Evolutionary conservation across 2,797 vertebrate species (phyloP), one percentile per base, ranked within the genome.

Genomic region (Tamandua tetradactyla): DNA sequence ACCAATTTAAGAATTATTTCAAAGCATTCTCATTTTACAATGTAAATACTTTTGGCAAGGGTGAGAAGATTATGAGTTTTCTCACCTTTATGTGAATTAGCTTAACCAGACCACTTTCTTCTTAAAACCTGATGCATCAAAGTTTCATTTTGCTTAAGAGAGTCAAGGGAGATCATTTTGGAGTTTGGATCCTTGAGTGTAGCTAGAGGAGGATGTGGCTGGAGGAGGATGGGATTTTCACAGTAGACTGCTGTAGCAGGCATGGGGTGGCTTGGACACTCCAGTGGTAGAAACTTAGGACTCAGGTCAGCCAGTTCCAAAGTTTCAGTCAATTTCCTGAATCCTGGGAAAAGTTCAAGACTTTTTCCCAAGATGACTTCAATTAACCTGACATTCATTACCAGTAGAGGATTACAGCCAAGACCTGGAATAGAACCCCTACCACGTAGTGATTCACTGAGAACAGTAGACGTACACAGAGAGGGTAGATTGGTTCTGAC

Each of bases 1-100:
- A 87, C 52, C 55, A 85, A 79, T 52, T 94, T 82, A 71, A 83
- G 52, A 71, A 74, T 81, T 37, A 44, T 88, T 90, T 88, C 69
- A 93, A 96, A 88, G 78, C 80, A 47, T 68, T 87, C 71, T 91
- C 62, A 55, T 66, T 96, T 80, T 76, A 89, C 61, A 88, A 13
- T 85, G 52, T 76, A 87, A 95, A 87, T 59, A n/a, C 55, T 81
- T 92, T 27, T 61, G 35, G 23, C 55, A 47, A 42, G 15, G 17
- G 66, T 55, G 18, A 18, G 17, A 55, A 55, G 52, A 55, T 18
- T 55, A 55, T 55, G 52, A 55, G 17, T 55, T 55, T 55, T 55
- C 52, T 55, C 52, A 55, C 52, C 52, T 55, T 22, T 55, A 18
- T 55, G 18, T 20, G 52, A 55, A 55, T 55, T 55, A 55, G 55